Evolutionary conservation across 2,113 vertebrate genomes (phyloP).

Genomic region (Phylloscopus trochiloides): DNA sequence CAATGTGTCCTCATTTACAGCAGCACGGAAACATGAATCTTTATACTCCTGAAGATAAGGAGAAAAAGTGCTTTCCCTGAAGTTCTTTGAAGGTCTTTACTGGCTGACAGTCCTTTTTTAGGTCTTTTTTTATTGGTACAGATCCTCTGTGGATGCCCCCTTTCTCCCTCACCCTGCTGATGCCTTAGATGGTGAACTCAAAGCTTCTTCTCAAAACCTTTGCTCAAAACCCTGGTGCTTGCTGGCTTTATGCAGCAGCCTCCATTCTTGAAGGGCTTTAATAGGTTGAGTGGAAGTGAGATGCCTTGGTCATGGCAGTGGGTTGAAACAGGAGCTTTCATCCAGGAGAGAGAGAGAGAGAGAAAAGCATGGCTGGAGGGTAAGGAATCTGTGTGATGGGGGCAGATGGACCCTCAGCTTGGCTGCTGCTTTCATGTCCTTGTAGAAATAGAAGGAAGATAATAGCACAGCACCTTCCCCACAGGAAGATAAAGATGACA

Average conservation of each 20-base stretch:
- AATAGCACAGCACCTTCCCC: neutral
- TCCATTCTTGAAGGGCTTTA: neutral
- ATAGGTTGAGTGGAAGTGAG: neutral
- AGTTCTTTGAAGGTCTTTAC: neutral
- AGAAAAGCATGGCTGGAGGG: neutral
- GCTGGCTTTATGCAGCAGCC: neutral
- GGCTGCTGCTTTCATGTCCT: neutral
- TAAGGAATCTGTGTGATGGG: neutral
- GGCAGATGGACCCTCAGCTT: neutral
- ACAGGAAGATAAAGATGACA: neutral
- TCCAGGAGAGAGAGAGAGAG: neutral
- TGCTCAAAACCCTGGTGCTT: neutral
- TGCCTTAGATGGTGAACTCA: accelerated
- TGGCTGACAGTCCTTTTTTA: neutral
- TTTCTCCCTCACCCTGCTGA: neutral
- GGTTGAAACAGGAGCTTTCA: neutral
- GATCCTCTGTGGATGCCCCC: neutral
- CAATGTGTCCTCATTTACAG: neutral
- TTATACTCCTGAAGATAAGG: neutral
- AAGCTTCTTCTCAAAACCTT: neutral
- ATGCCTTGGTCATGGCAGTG: neutral
- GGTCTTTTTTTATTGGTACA: neutral
- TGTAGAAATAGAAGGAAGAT: neutral
- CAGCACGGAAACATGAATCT: neutral
- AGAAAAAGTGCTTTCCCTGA: neutral